Evolutionary conservation across 2,888 invertebrate species (phyloP).

Genomic region (Anthrax anthrax): DNA sequence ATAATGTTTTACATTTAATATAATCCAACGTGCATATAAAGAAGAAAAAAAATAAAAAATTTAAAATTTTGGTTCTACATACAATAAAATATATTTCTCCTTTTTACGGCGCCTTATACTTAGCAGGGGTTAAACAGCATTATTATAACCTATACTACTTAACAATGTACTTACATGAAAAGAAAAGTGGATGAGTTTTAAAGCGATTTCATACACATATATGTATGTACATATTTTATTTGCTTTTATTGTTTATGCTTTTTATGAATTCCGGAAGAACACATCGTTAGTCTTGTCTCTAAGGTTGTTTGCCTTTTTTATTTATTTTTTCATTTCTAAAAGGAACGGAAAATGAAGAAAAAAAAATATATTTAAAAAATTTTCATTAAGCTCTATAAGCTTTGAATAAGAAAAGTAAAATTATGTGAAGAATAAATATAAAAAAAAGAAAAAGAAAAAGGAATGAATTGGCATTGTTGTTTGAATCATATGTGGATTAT

Average conservation of each 20-base stretch:
- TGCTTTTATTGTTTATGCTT: background rate
- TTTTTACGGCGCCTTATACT: background rate
- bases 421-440: too few species aligned
- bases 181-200: too few species aligned
- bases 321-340: background rate
- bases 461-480: background rate
- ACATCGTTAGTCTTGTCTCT: conserved; percentile 7
- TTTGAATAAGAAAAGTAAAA: too few species aligned
- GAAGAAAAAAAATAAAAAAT: too few species aligned
- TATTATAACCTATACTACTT: too few species aligned
- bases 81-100: too few species aligned
- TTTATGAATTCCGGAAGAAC: conserved; percentile 9
- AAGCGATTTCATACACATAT: too few species aligned
- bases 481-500: background rate
- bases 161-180: too few species aligned
- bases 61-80: too few species aligned
- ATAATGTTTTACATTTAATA: background rate
- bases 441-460: background rate
- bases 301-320: background rate
- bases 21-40: background rate
- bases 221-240: too few species aligned
- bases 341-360: background rate
- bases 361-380: too few species aligned
- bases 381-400: too few species aligned
- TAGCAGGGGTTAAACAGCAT: background rate